Evolutionary conservation across 2,797 vertebrate species (phyloP).

Genomic region (Lepilemur ruficaudatus): DNA sequence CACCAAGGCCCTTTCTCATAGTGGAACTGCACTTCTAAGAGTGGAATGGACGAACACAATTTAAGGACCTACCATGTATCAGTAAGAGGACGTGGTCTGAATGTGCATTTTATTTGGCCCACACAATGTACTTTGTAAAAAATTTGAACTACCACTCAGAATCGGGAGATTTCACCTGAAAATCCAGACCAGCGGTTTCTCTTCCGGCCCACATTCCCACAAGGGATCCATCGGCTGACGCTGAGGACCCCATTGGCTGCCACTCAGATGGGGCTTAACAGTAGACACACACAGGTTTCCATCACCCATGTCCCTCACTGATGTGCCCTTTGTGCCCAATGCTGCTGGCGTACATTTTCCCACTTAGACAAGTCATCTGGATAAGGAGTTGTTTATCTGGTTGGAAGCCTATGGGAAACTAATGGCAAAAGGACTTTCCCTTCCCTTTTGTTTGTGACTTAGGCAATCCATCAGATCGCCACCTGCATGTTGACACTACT

Average conservation of each 20-base stretch:
- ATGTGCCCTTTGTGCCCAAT: background rate
- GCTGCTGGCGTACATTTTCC: background rate
- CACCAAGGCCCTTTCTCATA: background rate
- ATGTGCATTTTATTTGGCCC: background rate
- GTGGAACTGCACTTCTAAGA: background rate
- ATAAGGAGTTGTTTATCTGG: background rate
- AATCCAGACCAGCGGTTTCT: background rate
- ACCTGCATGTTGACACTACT: background rate
- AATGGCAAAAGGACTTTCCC: background rate
- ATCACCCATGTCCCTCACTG: background rate
- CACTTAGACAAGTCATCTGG: background rate
- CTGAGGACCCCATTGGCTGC: background rate
- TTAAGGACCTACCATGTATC: background rate
- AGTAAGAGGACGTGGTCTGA: background rate
- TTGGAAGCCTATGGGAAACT: background rate
- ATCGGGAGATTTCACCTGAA: background rate
- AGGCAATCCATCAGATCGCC: background rate
- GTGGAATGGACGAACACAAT: background rate
- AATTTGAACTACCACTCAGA: background rate
- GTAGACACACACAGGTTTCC: accelerated
- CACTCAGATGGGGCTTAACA: background rate
- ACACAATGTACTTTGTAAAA: background rate
- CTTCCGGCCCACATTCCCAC: background rate
- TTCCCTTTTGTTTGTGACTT: background rate
- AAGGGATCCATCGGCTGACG: background rate